Base-by-base conservation (phyloP, 1,140 invertebrate species). In the Drosophila kepulauana region DNA sequence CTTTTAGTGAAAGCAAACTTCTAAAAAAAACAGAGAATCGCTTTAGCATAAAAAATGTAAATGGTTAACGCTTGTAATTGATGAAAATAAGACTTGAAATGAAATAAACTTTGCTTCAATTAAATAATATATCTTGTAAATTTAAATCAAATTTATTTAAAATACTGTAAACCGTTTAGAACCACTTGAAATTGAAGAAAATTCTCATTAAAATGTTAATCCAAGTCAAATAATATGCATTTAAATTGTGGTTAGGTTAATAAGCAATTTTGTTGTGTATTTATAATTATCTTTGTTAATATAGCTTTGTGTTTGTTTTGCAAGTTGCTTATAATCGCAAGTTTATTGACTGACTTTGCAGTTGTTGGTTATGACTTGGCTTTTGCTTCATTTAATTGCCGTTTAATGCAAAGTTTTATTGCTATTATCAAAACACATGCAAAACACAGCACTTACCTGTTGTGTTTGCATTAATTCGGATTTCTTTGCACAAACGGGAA, bases 401-500 rank as follows among this genome's bases (percentile, higher is more conserved):
- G 49, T 49, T 56, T 66, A 56, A 33, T 8, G 63, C 41, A 56
- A 48, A 46, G 43, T 45, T 56, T 43, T 62, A 10, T 45, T 46
- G 52, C 51, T 41, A 25, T 65, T 43, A 65, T 65, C 35, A 38
- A 38, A 20, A 33, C 30, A 16, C 4, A 16, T 38, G 25, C 41
- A n/a, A n/a, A n/a, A n/a, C n/a, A 25, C 20, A 25, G 3, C 20
- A 25, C 20, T 25, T 38, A 63, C 68, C 43, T 59, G 48, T 46
- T 86, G 82, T 87, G 82, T 87, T 86, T 87, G 68, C 79, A 76
- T 67, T 70, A 86, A 87, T 76, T 79, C 77, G 33, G 56, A 56
- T 65, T 76, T 72, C 79, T 68, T 72, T 51, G 35, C 65, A 49
- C 70, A 67, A 49, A 51, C 38, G 33, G 52, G n/a, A 49, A n/a